Evolutionary conservation across 2,113 vertebrate genomes (phyloP).

Genomic region (Camarhynchus parvulus): DNA sequence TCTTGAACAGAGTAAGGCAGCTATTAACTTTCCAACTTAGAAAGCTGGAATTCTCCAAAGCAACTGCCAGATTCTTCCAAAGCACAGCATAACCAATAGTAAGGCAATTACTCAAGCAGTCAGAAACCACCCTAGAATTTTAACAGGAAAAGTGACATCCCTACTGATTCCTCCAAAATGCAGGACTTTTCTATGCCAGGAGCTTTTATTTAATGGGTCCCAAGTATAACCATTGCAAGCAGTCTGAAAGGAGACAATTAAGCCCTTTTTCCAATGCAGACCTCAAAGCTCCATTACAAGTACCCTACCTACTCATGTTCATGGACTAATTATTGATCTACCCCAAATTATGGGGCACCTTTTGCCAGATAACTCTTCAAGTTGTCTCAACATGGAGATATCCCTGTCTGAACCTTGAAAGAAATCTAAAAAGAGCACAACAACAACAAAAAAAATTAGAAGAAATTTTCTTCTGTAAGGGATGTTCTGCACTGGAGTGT

Average conservation of each 20-base stretch:
- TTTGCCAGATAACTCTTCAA: not conserved
- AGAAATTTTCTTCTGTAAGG: not conserved
- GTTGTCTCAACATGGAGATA: not conserved
- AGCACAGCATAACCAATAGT: not conserved
- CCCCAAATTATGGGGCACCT: not conserved
- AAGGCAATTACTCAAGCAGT: not conserved
- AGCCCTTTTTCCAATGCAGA: not conserved
- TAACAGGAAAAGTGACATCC: not conserved
- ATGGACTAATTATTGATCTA: not conserved
- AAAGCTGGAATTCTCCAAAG: constrained; percentile 11
- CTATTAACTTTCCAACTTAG: not conserved
- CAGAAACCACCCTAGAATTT: not conserved
- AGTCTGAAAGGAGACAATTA: not conserved
- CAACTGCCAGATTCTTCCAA: not conserved
- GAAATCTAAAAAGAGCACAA: not conserved
- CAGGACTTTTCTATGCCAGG: not conserved
- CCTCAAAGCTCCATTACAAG: not conserved
- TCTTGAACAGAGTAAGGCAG: not conserved
- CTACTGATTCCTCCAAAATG: not conserved
- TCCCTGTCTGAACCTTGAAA: not conserved
- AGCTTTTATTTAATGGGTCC: not conserved
- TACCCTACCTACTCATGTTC: not conserved
- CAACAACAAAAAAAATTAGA: not conserved
- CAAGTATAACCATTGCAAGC: not conserved
- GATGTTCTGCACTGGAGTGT: not conserved